Base-by-base conservation (phyloP, 2,888 invertebrate species). In the Torymus texanus region DNA sequence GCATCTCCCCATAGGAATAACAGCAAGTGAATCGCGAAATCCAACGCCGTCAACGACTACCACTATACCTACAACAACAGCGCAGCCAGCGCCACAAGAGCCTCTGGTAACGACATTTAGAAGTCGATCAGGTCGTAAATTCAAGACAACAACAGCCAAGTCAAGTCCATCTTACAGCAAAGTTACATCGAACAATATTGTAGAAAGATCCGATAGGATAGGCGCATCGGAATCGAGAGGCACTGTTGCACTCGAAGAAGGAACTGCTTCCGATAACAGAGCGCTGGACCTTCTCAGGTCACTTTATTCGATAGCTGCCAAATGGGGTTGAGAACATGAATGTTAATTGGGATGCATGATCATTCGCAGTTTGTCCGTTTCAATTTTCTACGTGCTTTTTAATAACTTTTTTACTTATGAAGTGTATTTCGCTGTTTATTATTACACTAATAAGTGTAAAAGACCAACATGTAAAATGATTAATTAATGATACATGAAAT, bases 251-350 rank as follows among this genome's bases (percentile, higher is more conserved):
- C 82, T 85, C 51, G 85, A 88, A 84, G 87, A 87, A 90, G 92
- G 82, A 84, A 88, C 86, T 87, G 92, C 83, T 73, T 94, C 96
- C 14, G 96, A 96, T 86, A 93, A 94, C 24, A 92, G 96, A 89
- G 96, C 96, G 14, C 91, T 97, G 85, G 96, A 96, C 90, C 91
- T 97, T 84, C 92, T 97, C 87, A 94, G 95, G 91, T 96, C 96
- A 82, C 91, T 97, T 78, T 97, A 96, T 90, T 94, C 95, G 82
- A 94, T 97, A 88, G 96, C 96, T 77, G 95, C 96, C 21, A 94
- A 94, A 91, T 96, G 96, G 93, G 95, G 95, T 85, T 93, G 92
- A 91, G 80, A 50, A 10, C 50, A 41, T 58, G n/a, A 18, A 51
- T 62, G 62, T 53, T 56, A 62, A 78, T 78, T 80, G 78, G 79